Percentiles rank a stretch among this genome's conserved stretches.
phyloP scores from a whole-genome alignment of 2,113 vertebrate species.

The Rhynchomys soricoides region DNA sequence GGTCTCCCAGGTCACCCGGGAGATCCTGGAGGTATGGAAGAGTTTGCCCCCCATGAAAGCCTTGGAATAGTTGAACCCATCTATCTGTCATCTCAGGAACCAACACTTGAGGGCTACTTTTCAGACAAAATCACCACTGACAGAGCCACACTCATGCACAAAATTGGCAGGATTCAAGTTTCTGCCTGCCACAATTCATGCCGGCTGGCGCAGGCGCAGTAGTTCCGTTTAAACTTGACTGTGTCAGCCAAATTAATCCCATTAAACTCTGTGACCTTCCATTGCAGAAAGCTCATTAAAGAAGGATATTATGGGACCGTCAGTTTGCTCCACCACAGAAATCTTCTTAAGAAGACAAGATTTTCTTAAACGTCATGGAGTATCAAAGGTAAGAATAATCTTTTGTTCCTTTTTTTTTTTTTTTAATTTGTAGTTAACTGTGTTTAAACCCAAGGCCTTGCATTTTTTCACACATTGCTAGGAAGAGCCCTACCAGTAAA shows the following conservation, averaged over 20 bases:
- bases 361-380: constrained; percentile 7
- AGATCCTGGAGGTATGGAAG: not conserved
- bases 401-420: not conserved
- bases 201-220: not conserved
- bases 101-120: not conserved
- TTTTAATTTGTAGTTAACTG: not conserved
- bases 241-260: constrained; percentile 46
- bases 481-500: not conserved
- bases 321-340: not conserved
- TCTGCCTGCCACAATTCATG: not conserved
- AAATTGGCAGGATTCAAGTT: constrained; percentile 36
- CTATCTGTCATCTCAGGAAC: not conserved
- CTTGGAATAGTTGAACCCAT: not conserved
- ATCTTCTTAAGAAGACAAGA: constrained; percentile 42
- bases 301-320: constrained; percentile 25
- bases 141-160: not conserved
- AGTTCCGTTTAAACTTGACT: constrained; percentile 30
- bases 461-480: not conserved
- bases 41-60: not conserved
- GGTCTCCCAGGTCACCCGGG: not conserved
- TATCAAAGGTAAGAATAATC: not conserved
- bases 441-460: not conserved
- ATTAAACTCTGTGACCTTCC: constrained; percentile 69
- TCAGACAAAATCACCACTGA: not conserved
- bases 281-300: constrained; percentile 49